These are phyloP conservation scores for Cromileptes altivelis DNA, from an alignment of 2,113 vertebrate genomes.

Conservation along the genomic window DNA sequence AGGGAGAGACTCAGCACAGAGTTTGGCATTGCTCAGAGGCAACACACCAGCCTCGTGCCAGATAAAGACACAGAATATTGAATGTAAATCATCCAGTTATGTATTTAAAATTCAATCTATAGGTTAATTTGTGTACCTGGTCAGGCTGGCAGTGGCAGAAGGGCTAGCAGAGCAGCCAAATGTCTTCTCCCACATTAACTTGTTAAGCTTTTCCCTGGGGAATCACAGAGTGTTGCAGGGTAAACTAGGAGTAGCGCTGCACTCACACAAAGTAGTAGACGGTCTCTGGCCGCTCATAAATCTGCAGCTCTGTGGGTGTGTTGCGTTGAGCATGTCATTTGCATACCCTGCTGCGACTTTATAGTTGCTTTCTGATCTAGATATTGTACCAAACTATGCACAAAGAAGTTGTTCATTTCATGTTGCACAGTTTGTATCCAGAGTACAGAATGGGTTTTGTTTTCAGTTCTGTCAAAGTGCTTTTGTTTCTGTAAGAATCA, in stretches of 20 bases:
- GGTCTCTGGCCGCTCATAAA: background rate
- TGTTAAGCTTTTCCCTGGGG: background rate
- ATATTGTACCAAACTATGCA: background rate
- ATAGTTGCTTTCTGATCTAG: background rate
- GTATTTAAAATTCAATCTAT: background rate
- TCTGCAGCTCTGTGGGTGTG: conserved; percentile 4
- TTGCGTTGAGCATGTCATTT: background rate
- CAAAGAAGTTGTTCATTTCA: background rate
- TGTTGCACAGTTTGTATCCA: background rate
- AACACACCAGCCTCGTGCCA: background rate
- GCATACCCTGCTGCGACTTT: background rate
- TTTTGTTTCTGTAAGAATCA: conserved; percentile 8
- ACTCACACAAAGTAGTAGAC: background rate
- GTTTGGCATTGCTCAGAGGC: background rate
- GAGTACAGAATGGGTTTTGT: background rate
- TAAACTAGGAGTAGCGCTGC: background rate
- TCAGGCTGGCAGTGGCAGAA: background rate
- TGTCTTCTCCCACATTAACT: background rate
- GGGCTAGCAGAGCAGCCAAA: background rate
- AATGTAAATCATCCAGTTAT: conserved; percentile 13
- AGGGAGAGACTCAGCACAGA: background rate
- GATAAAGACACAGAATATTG: background rate
- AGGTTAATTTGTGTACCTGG: background rate
- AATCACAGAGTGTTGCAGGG: background rate
- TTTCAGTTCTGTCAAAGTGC: background rate